Base-by-base conservation (phyloP, 2,797 vertebrate species). In the Serranus cabrilla region DNA sequence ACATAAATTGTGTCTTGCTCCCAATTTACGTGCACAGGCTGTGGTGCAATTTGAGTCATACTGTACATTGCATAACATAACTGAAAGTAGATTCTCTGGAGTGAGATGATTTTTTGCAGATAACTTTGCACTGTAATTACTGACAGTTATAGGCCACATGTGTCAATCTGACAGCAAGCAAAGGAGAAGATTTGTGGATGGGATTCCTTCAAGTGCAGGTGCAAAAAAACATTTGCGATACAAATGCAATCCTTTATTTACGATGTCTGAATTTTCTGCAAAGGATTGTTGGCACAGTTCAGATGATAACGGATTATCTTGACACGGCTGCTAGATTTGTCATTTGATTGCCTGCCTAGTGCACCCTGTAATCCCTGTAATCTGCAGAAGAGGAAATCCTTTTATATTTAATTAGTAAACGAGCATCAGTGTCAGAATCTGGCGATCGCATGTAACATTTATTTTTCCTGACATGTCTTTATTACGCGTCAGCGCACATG, bases 401-500 rank as follows among this genome's bases (percentile, higher is more conserved):
- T 81, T 82, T 73, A 60, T 52, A 81, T 85, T 85, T 84, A 82
- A 88, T 87, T 81, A 82, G 50, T 39, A 79, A 78, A 80, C 17
- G 27, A 76, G 70, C 76, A 65, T 90, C 74, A 66, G 61, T 75
- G 82, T 88, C 75, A 81, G 68, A 86, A 71, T 71, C 67, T 63
- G 60, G 49, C 61, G 78, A 83, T 88, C 37, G 65, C 60, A 74
- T 71, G 64, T 81, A 84, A 89, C 56, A 34, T 81, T 89, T 66
- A 91, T 84, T 80, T 84, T 85, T 69, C 63, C 85, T 85, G 92
- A 86, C 92, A 87, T 75, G 81, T 91, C 86, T 92, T 92, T 91
- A 93, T 87, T 87, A 81, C 62, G 72, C 82, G 62, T 87, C 80
- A 76, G 51, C 40, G 84, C 89, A 86, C 87, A 89, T 75, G 75